Evolutionary conservation across 2,888 invertebrate genomes (phyloP).

Genomic region (Eupeodes latifasciatus): DNA sequence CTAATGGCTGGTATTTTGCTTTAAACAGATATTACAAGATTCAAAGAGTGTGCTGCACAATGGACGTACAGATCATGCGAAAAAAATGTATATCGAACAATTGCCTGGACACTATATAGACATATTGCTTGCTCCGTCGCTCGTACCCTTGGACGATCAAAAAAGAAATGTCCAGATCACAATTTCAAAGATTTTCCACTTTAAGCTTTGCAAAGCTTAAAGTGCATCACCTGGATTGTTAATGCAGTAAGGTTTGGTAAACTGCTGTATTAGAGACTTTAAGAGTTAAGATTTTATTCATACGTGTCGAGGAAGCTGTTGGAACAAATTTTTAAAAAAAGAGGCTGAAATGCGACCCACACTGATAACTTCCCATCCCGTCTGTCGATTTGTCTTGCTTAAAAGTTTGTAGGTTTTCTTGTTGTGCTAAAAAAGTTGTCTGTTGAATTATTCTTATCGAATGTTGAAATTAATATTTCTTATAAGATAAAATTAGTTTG

Average conservation of each 20-base stretch:
- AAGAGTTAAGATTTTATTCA: neutral
- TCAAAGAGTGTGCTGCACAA: neutral
- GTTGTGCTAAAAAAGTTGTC: no score
- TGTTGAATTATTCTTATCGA: no score
- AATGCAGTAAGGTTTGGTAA: neutral
- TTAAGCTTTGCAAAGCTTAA: no score
- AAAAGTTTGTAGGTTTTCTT: no score
- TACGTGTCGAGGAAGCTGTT: neutral
- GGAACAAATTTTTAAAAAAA: no score
- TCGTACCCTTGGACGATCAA: conserved; percentile 2
- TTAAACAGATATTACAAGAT: neutral
- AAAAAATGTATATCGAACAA: neutral
- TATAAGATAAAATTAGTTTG: no score
- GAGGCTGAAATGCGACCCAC: no score
- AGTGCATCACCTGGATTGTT: no score
- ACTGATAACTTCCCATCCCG: no score
- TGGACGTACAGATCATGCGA: no score
- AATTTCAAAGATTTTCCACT: neutral
- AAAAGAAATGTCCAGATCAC: conserved; percentile 2
- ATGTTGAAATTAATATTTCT: no score
- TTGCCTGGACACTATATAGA: neutral
- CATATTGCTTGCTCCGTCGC: neutral
- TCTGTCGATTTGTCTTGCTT: no score
- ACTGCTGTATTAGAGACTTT: neutral
- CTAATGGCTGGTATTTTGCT: neutral